These are phyloP conservation scores for Parazoanthus atlanticus DNA, from an alignment of 92 coral and sea anemone species.

Conservation along the genomic window DNA sequence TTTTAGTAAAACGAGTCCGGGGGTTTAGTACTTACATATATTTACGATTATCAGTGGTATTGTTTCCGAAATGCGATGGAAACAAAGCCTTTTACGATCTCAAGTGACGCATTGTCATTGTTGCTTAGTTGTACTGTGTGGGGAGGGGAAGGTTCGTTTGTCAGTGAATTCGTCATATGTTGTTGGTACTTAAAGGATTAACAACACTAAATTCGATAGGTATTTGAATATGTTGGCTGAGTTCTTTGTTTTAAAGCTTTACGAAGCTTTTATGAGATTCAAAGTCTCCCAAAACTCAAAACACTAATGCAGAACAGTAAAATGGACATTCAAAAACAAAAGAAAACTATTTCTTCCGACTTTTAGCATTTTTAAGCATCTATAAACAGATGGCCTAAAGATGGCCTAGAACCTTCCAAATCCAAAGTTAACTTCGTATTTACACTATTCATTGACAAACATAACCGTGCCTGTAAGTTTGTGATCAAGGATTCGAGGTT, in stretches of 20 bases:
- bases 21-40: background rate
- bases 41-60: background rate
- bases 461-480: background rate
- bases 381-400: no score
- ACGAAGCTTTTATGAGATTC: background rate
- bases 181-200: slow-evolving; percentile 18
- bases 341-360: background rate
- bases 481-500: background rate
- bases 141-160: slow-evolving; percentile 28
- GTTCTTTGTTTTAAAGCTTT: slow-evolving; percentile 4
- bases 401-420: background rate
- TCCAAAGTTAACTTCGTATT: background rate
- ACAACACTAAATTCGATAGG: background rate
- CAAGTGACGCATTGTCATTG: background rate
- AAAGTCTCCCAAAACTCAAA: background rate
- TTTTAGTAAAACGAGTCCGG: background rate
- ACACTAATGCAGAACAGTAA: background rate
- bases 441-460: background rate
- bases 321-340: background rate
- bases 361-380: background rate
- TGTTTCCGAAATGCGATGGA: background rate
- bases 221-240: slow-evolving; percentile 20
- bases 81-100: background rate
- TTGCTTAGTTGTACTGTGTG: background rate
- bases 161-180: slow-evolving; percentile 1